Base-by-base conservation (phyloP, 1,140 invertebrate species). In the Penaeus vannamei region DNA sequence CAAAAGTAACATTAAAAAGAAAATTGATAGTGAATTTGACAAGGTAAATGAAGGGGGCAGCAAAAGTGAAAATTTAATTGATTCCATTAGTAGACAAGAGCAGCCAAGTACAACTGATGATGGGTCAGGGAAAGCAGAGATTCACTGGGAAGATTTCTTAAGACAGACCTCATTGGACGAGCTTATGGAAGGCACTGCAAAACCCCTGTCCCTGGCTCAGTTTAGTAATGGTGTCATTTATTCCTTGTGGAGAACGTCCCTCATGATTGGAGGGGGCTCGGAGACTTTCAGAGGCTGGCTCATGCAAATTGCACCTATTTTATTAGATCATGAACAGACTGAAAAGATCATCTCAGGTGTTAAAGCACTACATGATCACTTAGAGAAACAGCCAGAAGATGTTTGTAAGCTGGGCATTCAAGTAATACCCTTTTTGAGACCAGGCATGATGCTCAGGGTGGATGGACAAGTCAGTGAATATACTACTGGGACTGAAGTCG, bases 181-280 rank as follows among this genome's bases (percentile, higher is more conserved):
- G 8, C 36, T 87, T 22, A 83, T 87, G 80, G 62, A 66, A 66
- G 86, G 86, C 2, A 53, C 12, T 22, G 86, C 86, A 23, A 53
- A 61, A 26, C 86, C 80, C 10, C 22, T 87, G 17, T 64, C 86
- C 19, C n/a, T 32, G 3, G 36, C 61, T 23, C 79, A 82, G 42
- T 81, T 87, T 59, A 87, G 32, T 10, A 61, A 87, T 29, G 86
- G 86, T 20, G 42, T 87, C n/a, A 61, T 87, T 10, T 87, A 87
- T 72, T 61, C 86, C 22, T 14, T 87, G 26, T 87, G 86, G 86
- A 61, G 62, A 32, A 69, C 69, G 17, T 66, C 86, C 20, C 86
- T 32, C 60, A 61, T 87, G 62, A 36, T 87, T 1, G 86, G 77
- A 72, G 86, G 72, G 23, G 80, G 76, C 0, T 62, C 69, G 23